Base-by-base conservation (phyloP, 2,888 invertebrate species). In the Aporophyla nigra region DNA sequence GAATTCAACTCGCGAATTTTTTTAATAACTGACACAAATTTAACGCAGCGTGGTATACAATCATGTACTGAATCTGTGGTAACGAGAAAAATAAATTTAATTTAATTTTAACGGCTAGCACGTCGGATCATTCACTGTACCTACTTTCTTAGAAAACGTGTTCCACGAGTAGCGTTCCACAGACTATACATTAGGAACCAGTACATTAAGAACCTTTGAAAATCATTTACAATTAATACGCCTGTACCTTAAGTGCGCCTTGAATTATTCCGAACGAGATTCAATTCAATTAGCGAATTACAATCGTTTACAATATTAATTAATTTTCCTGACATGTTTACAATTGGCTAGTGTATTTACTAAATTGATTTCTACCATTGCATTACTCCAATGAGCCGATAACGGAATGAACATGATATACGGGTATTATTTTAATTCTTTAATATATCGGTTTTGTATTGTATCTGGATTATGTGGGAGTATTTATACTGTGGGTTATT, bases 251-350 rank as follows among this genome's bases (percentile, higher is more conserved):
- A 82, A 86, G 70, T 59, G 12, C 12, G 46, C 59, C 63, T 74
- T 71, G 65, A 82, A 70, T 74, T 53, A 80, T 80, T 66, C 54
- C 27, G 61, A 74, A 67, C 69, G 70, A 73, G 58, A 75, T 56
- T 58, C 76, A 19, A 82, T 86, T 83, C 83, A 87, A 87, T 89
- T 84, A 84, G 73, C 66, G 71, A 85, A 83, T 87, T 74, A 86
- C 87, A 84, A 81, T 84, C 82, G 81, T 83, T 86, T 86, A 86
- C 80, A 83, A 86, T 84, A 90, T 90, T 87, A 87, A 90, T 90
- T 88, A 87, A 84, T 76, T 69, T 76, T 77, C 62, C 56, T 87
- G 89, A 84, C 88, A 89, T 88, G 88, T 89, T 88, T 86, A 88
- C 86, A 75, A 77, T 59, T 46, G 82, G 70, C 68, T 40, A 67